Evolutionary conservation across 1,140 invertebrate genomes (phyloP), one percentile per base, ranked within the genome.

Genomic region (Brachionus plicatilis): DNA sequence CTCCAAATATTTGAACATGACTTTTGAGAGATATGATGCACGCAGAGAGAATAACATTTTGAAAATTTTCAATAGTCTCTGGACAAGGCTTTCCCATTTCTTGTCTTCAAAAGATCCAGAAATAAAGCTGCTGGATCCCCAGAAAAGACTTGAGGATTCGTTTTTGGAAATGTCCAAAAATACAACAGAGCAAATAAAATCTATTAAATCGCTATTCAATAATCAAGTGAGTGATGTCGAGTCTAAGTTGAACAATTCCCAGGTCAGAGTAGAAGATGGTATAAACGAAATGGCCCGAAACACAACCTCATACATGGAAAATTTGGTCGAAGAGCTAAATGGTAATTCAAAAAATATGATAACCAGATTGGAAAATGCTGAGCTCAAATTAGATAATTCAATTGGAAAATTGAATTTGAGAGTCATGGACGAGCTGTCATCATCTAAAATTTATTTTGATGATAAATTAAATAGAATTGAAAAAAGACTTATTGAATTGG

Each of bases 231-330:
- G 9, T n/a, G 79, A 82, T 41, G 53, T 82, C 11, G 79, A 82
- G n/a, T 45, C 65, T 2, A 82, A 82, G 27, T 41, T 82, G 27
- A 65, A 68, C 27, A 82, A 68, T 14, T 82, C 79, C 20, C 53
- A 60, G 9, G 79, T 82, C 11, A 60, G 65, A 82, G 65, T 65
- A 12, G 79, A 82, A 37, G 79, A 82, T 37, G 65, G 65, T n/a
- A 60, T 82, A 27, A 82, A 82, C 29, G 79, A 82, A 82, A 82
- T 82, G 79, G 53, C 79, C 4, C 29, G 79, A 33, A 76, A 76
- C 29, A 76, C 72, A 50, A 50, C 41, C 3, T 50, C 41, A 17
- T 76, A 76, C 12, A 50, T 76, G 72, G 72, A 76, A 76, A 76
- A 76, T 76, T 50, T 76, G 12, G 14, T 76, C n/a, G 72, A 76